These are phyloP conservation scores for Brachyhypopomus occidentalis DNA, from an alignment of 2,113 vertebrate species.

Conservation along the genomic window DNA sequence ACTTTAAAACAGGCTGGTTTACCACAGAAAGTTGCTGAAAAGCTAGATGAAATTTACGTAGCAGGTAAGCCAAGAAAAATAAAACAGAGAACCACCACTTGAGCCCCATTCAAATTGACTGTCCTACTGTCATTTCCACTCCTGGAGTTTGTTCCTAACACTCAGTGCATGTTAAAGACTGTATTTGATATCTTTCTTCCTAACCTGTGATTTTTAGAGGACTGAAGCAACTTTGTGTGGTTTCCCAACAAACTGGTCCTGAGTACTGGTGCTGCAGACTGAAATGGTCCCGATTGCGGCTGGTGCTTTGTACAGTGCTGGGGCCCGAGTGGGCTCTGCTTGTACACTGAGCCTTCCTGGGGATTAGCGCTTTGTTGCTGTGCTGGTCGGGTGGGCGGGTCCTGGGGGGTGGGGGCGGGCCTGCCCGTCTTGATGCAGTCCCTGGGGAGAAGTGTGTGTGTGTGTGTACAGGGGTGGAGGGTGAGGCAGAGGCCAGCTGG, in stretches of 20 bases:
- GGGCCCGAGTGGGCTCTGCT: slow-evolving; percentile 11
- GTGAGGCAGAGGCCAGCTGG: slow-evolving; percentile 61
- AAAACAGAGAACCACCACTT: slow-evolving; percentile 57
- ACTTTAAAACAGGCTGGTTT: slow-evolving; percentile 93
- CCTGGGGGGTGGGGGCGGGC: neutral
- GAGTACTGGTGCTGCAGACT: slow-evolving; percentile 77
- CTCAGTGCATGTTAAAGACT: slow-evolving; percentile 55
- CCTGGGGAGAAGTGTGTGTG: slow-evolving; percentile 33
- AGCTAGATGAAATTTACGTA: slow-evolving; percentile 97
- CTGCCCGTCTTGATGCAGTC: slow-evolving; percentile 27
- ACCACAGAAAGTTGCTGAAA: slow-evolving; percentile 96
- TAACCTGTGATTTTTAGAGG: slow-evolving; percentile 69
- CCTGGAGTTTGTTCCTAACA: neutral
- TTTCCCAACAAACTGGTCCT: slow-evolving; percentile 72
- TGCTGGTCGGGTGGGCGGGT: neutral
- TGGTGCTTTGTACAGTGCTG: slow-evolving; percentile 3
- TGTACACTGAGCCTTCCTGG: neutral
- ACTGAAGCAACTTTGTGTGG: slow-evolving; percentile 87
- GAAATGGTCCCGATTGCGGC: neutral
- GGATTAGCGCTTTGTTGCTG: slow-evolving; percentile 46
- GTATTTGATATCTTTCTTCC: slow-evolving; percentile 63
- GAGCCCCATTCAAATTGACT: slow-evolving; percentile 27
- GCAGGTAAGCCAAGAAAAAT: slow-evolving; percentile 83
- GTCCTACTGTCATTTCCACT: neutral
- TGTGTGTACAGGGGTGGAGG: neutral